A percentile compares a stretch with the other conserved stretches of the same genome.
phyloP scores from a whole-genome alignment of 2,113 vertebrate species.

The Pyxicephalus adspersus region DNA sequence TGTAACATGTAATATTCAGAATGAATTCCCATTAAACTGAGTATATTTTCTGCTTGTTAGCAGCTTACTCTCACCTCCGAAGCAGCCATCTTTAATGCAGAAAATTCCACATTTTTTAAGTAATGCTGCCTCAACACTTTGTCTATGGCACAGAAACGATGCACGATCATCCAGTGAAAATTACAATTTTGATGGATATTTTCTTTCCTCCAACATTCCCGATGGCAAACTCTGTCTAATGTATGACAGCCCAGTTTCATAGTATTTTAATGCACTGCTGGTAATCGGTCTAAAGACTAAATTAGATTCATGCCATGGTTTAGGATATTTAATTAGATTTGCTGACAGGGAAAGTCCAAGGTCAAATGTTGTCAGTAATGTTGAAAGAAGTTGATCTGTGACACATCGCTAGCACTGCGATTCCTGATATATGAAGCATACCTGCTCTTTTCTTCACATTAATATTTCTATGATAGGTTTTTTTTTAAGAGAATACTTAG shows the following conservation, averaged over 20 bases:
- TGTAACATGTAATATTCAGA: too few relatives aligned
- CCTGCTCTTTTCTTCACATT: neutral
- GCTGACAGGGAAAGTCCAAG: conserved; percentile 30
- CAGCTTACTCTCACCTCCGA: neutral
- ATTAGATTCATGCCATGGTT: conserved; percentile 36
- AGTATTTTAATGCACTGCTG: conserved; percentile 11
- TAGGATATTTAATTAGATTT: conserved; percentile 36
- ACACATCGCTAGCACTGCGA: neutral
- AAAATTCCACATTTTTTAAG: neutral
- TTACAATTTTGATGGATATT: conserved; percentile 29
- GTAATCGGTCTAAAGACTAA: conserved; percentile 38
- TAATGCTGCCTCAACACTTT: neutral
- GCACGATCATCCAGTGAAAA: neutral
- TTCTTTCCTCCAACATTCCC: neutral
- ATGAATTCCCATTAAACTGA: neutral
- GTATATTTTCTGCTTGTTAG: neutral
- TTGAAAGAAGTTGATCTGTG: neutral
- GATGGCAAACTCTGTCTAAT: conserved; percentile 10
- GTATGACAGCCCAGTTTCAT: neutral
- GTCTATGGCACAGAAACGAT: neutral
- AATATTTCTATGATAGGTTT: too few relatives aligned
- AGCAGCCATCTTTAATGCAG: neutral
- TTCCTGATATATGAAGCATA: neutral
- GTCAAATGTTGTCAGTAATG: conserved; percentile 37
- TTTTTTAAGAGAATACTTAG: too few relatives aligned